Base-by-base conservation (phyloP, 2,113 vertebrate genomes). In the Rhombomys opimus region DNA sequence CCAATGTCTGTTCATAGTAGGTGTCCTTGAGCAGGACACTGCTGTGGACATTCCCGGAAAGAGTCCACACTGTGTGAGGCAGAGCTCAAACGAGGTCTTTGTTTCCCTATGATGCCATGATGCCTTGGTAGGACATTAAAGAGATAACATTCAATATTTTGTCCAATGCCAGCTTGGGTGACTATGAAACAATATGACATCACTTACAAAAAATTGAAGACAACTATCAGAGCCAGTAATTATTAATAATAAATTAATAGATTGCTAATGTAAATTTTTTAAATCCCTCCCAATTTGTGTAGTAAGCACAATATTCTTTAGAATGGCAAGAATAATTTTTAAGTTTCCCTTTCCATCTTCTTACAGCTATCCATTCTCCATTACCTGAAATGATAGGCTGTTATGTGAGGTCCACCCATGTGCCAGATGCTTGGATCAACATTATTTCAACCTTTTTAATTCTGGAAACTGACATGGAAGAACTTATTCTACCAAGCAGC, bases 61-160 rank as follows among this genome's bases (percentile, higher is more conserved):
- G 23, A 35, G 4, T 50, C 84, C 14, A 68, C 1, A 57, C 30
- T 25, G 27, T 30, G 17, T 9, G 20, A 90, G 14, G 57, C 20
- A 46, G 46, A 38, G 5, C 1, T 27, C 17, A 54, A 32, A 23
- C 0, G 0, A 6, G 4, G 4, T 68, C 41, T 50, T 76, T 67
- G 52, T 54, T 4, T 63, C 10, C 75, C 41, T 35, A 38, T 25
- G 70, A 0, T 1, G 0, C 6, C 0, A 38, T 25, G 70, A 0
- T 1, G 0, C 6, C 0, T 17, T 23, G 6, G 22, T 46, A 65
- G 22, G 22, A 61, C 72, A 50, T 57, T 57, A 52, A 65, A 67
- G n/a, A 30, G 5, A 5, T 5, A 35, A 17, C 20, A 65, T 32
- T n/a, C 52, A 73, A 15, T 3, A 3, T 50, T 65, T 92, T n/a